These are phyloP conservation scores for Drosophila repletoides DNA, from an alignment of 1,140 invertebrate species.

Conservation along the genomic window DNA sequence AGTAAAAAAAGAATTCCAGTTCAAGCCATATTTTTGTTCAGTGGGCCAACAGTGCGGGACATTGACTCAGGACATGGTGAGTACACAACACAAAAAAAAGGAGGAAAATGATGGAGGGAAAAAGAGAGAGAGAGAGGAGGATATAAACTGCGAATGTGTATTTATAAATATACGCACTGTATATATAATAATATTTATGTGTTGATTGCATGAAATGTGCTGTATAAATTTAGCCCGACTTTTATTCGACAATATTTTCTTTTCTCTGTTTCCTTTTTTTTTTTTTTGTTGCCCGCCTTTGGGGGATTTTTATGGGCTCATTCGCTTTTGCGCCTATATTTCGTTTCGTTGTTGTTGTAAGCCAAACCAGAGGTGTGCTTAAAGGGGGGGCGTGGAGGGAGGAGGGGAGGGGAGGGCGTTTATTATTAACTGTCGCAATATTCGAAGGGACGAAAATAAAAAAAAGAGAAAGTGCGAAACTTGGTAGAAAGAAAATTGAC, in stretches of 20 bases:
- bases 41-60: not conserved
- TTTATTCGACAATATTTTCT: slow-evolving; percentile 54
- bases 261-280: slow-evolving; percentile 24
- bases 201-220: slow-evolving; percentile 76
- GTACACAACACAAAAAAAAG: not conserved
- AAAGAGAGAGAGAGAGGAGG: not conserved
- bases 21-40: slow-evolving; percentile 1
- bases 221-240: slow-evolving; percentile 69
- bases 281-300: slow-evolving; percentile 13
- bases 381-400: not conserved
- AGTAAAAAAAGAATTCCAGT: no score
- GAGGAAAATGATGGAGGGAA: not conserved
- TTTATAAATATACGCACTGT: slow-evolving; percentile 43
- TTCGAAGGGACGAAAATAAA: slow-evolving; percentile 39
- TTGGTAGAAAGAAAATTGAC: slow-evolving; percentile 39
- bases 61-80: slow-evolving; percentile 23
- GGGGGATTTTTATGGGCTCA: slow-evolving; percentile 40
- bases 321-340: slow-evolving; percentile 42
- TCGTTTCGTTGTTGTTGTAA: slow-evolving; percentile 27
- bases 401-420: slow-evolving; percentile 30
- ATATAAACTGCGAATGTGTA: slow-evolving; percentile 36
- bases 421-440: slow-evolving; percentile 75
- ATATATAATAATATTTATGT: slow-evolving; percentile 77
- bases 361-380: slow-evolving; percentile 22
- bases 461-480: slow-evolving; percentile 18